Base-by-base conservation (phyloP, 2,113 vertebrate genomes). In the Cololabis saira region DNA sequence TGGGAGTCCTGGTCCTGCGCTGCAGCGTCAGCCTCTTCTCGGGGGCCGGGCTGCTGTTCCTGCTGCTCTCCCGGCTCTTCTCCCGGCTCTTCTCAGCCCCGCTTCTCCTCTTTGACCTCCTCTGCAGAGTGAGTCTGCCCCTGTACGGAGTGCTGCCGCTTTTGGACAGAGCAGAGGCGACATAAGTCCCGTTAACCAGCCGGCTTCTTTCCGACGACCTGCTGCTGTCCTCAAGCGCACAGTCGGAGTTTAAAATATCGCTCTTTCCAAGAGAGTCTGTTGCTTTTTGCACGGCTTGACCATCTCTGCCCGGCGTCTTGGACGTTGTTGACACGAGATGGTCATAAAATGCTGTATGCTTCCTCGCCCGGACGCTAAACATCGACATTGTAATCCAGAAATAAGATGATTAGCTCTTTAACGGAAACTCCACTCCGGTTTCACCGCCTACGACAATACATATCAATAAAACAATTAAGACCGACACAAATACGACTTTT, bases 181-280 rank as follows among this genome's bases (percentile, higher is more conserved):
- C 85, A 0, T 95, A 96, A 0, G 96, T 97, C 66, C 80, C 89
- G 67, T 96, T 96, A 1, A 89, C n/a, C 15, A 87, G 91, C 68
- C 81, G 89, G 62, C 78, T 70, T 76, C 82, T 92, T 61, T 80
- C 76, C 1, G 82, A 56, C 1, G 81, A 74, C 24, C 69, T 71
- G 45, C 69, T 71, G 45, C 61, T 43, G 64, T 81, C 72, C 10
- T 80, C 78, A 2, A 71, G 42, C 7, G 54, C 53, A 1, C 83
- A 75, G 3, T 78, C 88, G 68, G 57, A 81, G 67, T 71, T 67
- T 10, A 72, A 67, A 11, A 14, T 42, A 14, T 80, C 51, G 27
- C 48, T 56, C 51, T 45, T 66, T 2, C 54, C 51, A 0, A 15
- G 12, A 0, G 51, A 30, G 12, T 80, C 79, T 7, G 65, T 12